Evolutionary conservation across 1,140 invertebrate genomes (phyloP), one percentile per base, ranked within the genome.

Genomic region (Nomia melanderi): DNA sequence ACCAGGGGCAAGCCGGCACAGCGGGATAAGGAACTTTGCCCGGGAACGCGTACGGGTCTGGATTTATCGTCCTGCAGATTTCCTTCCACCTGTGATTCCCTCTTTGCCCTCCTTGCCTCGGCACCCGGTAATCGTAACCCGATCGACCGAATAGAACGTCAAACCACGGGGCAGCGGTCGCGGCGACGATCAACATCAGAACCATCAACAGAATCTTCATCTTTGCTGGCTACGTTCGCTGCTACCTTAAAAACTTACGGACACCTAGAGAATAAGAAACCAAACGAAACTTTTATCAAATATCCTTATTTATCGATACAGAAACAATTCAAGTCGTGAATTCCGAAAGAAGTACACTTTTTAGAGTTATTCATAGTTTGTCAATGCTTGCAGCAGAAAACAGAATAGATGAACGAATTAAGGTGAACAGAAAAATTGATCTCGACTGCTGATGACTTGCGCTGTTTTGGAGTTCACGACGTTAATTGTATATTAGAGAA

Each of bases 41-140:
- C 0, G 91, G 89, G 77, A 87, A 91, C n/a, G 91, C 88, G 50
- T 86, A 90, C 27, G 89, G 85, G 79, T 91, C 84, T 0, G 90
- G 86, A 87, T 92, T 93, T 5, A 92, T 86, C 0, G 88, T 88
- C 14, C 88, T 84, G 67, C 92, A 93, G 33, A 93, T 90, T 60
- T 90, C 87, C 67, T 90, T 91, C 90, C 90, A 93, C 2, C 92
- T 86, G 73, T 91, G 90, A 47, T 89, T 90, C 1, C 90, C 90
- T 25, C 71, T 73, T 1, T 56, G 41, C 20, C 57, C 63, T 36
- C 71, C 71, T 27, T 81, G 74, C 50, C 23, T 60, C 1, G 60
- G 47, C 12, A 63, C 53, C 12, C 57, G 77, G 59, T 65, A 54
- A 7, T 77, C 29, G 9, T 82, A 71, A 4, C 77, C 54, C 0